These are phyloP conservation scores for Physocephala rufipes DNA, from an alignment of 2,888 invertebrate genomes.

Conservation along the genomic window DNA sequence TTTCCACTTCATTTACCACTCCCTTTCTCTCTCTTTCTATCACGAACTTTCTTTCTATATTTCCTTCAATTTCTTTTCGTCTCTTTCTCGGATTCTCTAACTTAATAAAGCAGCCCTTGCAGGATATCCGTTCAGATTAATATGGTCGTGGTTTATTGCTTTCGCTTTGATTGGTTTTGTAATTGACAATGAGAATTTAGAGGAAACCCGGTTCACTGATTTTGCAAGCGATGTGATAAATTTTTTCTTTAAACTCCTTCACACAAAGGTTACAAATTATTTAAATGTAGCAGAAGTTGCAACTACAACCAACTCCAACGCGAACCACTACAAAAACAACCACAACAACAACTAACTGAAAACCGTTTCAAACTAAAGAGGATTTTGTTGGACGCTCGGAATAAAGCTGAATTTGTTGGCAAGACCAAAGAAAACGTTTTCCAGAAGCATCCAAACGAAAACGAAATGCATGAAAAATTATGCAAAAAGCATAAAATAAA, in stretches of 20 bases:
- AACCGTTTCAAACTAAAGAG: slow-evolving; percentile 20
- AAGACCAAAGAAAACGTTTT: not conserved
- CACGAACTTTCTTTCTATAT: too few relatives aligned
- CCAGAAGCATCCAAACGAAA: not conserved
- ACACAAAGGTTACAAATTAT: slow-evolving; percentile 5
- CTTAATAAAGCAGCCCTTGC: not conserved
- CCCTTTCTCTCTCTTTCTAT: too few relatives aligned
- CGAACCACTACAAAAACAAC: not conserved
- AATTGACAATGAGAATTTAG: not conserved
- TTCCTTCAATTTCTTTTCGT: too few relatives aligned
- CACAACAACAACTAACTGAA: slow-evolving; percentile 6
- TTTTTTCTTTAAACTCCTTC: not conserved
- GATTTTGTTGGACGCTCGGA: slow-evolving; percentile 11
- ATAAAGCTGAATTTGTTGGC: not conserved
- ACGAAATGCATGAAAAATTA: slow-evolving; percentile 11
- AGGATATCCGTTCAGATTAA: not conserved
- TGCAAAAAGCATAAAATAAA: slow-evolving; percentile 23
- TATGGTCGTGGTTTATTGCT: not conserved
- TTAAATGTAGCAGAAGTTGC: not conserved
- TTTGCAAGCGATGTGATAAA: slow-evolving; percentile 4
- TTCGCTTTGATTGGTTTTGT: not conserved
- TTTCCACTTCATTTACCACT: too few relatives aligned
- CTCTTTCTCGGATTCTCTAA: not conserved
- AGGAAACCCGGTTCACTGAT: not conserved
- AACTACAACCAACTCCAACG: not conserved